Percentiles rank a stretch among this genome's conserved stretches.
Conservation (phyloP, 2,113 vertebrate genomes). For the Lipotes vexillifer region DNA sequence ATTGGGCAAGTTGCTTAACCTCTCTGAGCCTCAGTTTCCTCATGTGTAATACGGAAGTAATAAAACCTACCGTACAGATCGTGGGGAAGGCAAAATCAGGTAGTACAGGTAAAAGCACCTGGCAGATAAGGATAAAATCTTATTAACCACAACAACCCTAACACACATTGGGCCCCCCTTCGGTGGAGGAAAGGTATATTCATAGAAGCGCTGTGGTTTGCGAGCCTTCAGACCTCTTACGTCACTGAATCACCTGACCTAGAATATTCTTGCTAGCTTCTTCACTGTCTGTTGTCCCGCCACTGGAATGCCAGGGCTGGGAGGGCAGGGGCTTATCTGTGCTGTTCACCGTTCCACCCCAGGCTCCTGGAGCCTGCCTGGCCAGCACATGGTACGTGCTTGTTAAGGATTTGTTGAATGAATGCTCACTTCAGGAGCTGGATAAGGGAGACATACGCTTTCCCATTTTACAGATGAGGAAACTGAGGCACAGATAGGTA, state of each 20-base stretch:
- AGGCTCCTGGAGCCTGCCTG: neutral
- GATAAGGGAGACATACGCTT: no score
- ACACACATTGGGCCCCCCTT: accelerated
- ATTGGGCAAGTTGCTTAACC: neutral
- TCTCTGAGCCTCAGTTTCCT: neutral
- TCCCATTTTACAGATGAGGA: neutral
- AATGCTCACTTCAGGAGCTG: neutral
- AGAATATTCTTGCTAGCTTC: neutral
- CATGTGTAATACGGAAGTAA: neutral
- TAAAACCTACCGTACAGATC: accelerated
- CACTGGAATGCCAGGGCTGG: neutral
- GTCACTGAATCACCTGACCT: accelerated
- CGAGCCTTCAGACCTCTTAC: accelerated
- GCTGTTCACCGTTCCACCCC: neutral
- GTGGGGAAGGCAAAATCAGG: neutral
- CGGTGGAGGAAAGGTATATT: neutral
- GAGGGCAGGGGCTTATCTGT: neutral
- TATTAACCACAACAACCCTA: accelerated
- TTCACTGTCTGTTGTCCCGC: accelerated
- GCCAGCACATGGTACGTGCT: neutral
- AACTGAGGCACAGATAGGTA: neutral
- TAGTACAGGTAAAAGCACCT: neutral
- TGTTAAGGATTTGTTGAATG: neutral
- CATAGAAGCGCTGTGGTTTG: accelerated
- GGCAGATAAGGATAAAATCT: neutral